Conservation (phyloP, 2,888 invertebrate species). For the Pegoplata infirma region DNA sequence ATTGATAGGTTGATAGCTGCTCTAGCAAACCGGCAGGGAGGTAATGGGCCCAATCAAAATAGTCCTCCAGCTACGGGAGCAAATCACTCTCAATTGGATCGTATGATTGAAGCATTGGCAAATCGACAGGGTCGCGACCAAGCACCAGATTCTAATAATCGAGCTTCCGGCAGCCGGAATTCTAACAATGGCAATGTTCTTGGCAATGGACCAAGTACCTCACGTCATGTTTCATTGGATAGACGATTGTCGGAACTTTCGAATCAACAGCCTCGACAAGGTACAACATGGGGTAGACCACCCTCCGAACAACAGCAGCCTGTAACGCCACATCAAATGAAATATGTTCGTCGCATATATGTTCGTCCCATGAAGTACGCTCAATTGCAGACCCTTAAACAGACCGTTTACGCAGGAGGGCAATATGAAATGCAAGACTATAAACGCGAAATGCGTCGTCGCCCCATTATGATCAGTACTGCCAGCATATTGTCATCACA, state of each 20-base stretch:
- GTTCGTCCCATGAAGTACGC: slow-evolving; percentile 81
- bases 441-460: slow-evolving; percentile 86
- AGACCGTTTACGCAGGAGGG: slow-evolving; percentile 75
- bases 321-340: slow-evolving; percentile 74
- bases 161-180: slow-evolving; percentile 64
- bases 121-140: slow-evolving; percentile 79
- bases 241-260: slow-evolving; percentile 58
- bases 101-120: slow-evolving; percentile 84
- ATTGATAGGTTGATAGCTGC: slow-evolving; percentile 87
- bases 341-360: slow-evolving; percentile 82
- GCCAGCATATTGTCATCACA: slow-evolving; percentile 78
- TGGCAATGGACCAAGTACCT: slow-evolving; percentile 64
- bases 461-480: slow-evolving; percentile 85
- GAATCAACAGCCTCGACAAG: slow-evolving; percentile 60
- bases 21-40: slow-evolving; percentile 81
- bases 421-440: slow-evolving; percentile 83
- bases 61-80: slow-evolving; percentile 65
- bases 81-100: slow-evolving; percentile 83
- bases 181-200: slow-evolving; percentile 68
- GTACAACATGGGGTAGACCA: slow-evolving; percentile 64
- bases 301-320: slow-evolving; percentile 60
- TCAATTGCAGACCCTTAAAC: slow-evolving; percentile 77
- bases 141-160: slow-evolving; percentile 74
- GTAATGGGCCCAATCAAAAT: slow-evolving; percentile 42
- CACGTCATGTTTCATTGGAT: slow-evolving; percentile 59